Conservation (phyloP, 2,797 vertebrate species). For the Brotogeris chrysoptera region DNA sequence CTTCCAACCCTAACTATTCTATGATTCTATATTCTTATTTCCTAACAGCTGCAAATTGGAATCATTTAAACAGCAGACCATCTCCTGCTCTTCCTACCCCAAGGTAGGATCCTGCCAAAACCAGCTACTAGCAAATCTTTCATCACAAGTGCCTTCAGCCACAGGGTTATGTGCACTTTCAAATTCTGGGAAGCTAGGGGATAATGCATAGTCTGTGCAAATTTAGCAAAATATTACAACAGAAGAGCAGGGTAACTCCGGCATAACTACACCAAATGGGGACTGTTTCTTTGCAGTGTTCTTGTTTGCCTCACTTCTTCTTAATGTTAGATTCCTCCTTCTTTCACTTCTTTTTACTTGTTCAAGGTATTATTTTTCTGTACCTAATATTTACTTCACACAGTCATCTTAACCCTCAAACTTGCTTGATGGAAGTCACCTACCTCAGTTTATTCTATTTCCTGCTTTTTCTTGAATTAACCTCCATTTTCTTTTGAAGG, state of each 20-base stretch:
- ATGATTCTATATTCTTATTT: background rate
- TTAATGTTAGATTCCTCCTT: background rate
- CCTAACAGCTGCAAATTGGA: background rate
- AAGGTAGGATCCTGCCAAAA: background rate
- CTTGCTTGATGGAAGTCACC: background rate
- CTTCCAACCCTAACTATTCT: no score
- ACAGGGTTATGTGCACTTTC: background rate
- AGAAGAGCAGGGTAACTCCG: background rate
- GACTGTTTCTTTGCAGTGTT: background rate
- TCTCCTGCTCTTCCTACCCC: background rate
- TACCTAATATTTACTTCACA: background rate
- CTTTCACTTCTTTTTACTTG: background rate
- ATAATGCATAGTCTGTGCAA: background rate
- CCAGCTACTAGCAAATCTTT: background rate
- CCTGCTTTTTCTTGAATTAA: background rate
- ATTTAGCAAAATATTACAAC: background rate
- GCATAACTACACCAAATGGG: background rate
- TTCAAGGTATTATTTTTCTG: background rate
- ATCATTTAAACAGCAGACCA: background rate
- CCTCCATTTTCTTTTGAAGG: background rate
- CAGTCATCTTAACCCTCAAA: background rate
- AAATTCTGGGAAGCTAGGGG: background rate
- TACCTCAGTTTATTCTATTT: background rate
- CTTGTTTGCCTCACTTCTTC: background rate
- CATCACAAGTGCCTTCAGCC: background rate